phyloP scores from a whole-genome alignment of 2,113 vertebrate species.

The Oenanthe oenanthe region DNA sequence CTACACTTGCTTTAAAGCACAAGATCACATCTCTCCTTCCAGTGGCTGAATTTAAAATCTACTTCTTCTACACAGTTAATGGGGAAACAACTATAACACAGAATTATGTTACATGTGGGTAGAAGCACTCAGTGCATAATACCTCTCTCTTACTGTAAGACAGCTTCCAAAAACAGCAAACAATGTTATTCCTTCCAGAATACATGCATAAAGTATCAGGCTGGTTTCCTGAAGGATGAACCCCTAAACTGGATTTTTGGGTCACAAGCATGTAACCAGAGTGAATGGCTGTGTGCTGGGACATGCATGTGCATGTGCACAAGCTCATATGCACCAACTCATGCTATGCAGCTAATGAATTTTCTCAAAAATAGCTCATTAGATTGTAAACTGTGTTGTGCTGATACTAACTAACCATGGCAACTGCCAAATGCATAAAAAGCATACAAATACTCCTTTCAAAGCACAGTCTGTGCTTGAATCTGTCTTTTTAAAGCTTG shows the following conservation, averaged over 20 bases:
- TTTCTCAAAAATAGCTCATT: constrained; percentile 30
- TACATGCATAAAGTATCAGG: neutral
- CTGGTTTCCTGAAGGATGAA: neutral
- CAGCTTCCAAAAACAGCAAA: neutral
- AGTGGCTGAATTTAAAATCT: neutral
- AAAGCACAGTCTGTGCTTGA: constrained; percentile 8
- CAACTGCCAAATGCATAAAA: constrained; percentile 35
- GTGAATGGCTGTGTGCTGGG: neutral
- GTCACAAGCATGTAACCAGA: neutral
- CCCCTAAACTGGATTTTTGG: neutral
- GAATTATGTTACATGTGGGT: neutral
- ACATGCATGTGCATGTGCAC: neutral
- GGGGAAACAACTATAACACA: neutral
- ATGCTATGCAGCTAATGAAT: neutral
- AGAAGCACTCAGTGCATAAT: neutral
- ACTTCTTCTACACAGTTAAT: neutral
- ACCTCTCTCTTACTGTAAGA: neutral
- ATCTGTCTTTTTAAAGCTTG: constrained; percentile 18
- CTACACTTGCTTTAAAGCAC: neutral
- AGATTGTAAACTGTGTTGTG: neutral
- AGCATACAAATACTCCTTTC: neutral
- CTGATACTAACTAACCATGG: constrained; percentile 22
- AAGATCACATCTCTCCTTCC: neutral
- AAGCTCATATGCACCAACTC: neutral
- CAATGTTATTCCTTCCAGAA: neutral